phyloP scores from a whole-genome alignment of 2,113 vertebrate species.

The Rhombomys opimus region DNA sequence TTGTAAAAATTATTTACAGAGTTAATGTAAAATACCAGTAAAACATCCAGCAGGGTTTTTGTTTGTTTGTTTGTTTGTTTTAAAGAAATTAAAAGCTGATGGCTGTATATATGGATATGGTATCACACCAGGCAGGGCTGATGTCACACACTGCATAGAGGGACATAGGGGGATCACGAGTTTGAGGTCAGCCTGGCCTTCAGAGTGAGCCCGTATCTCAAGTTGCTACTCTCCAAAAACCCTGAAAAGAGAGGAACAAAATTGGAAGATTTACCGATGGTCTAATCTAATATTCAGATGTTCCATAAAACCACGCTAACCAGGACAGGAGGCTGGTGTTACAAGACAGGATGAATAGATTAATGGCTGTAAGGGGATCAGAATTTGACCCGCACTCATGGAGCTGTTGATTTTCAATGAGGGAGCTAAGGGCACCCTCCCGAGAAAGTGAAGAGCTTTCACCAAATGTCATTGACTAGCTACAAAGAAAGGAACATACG shows the following conservation, averaged over 20 bases:
- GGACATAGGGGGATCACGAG: neutral
- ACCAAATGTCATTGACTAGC: neutral
- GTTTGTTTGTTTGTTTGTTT: too few relatives aligned
- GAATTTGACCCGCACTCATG: neutral
- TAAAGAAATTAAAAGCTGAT: neutral
- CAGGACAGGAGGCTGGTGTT: neutral
- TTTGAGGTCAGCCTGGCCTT: neutral
- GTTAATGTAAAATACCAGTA: neutral
- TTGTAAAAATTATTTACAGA: conserved; percentile 18
- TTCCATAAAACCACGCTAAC: neutral
- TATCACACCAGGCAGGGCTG: neutral
- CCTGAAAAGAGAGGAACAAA: neutral
- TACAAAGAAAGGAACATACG: neutral
- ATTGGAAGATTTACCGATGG: neutral
- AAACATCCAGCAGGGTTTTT: neutral
- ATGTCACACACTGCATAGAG: neutral
- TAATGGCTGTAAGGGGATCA: neutral
- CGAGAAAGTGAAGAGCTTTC: neutral
- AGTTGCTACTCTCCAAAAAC: neutral
- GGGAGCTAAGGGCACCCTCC: neutral
- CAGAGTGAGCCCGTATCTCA: neutral
- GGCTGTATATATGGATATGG: neutral
- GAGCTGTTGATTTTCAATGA: neutral
- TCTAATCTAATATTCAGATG: neutral
- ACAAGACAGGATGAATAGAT: neutral